Evolutionary conservation across 2,113 vertebrate species (phyloP).

Genomic region (Entomyzon cyanotis): DNA sequence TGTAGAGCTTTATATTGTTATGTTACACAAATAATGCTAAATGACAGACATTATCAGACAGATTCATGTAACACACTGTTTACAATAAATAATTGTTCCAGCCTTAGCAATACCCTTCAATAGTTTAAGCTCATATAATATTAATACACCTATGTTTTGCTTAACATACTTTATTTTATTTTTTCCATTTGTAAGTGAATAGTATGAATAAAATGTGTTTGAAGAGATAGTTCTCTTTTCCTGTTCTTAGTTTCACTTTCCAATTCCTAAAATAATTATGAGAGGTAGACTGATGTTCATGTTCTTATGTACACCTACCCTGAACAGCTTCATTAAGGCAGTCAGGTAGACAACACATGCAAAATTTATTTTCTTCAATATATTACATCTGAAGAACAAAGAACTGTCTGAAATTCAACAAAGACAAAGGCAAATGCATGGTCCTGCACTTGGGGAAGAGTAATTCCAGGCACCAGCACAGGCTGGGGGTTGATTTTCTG

Average conservation of each 20-base stretch:
- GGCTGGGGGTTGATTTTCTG: not conserved
- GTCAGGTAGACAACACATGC: fast-evolving
- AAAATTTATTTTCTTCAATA: not conserved
- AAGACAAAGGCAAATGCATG: not conserved
- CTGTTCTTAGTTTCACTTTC: not conserved
- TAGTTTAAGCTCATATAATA: not conserved
- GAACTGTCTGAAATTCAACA: not conserved
- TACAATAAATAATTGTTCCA: not conserved
- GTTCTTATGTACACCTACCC: not conserved
- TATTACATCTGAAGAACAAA: not conserved
- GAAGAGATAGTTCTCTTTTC: not conserved
- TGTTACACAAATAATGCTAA: not conserved
- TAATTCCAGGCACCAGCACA: not conserved
- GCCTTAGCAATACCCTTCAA: not conserved
- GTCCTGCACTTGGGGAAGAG: not conserved
- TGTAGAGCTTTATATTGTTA: not conserved
- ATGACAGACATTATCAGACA: not conserved
- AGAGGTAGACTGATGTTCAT: fast-evolving
- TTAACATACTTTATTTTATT: not conserved
- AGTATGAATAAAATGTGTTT: not conserved
- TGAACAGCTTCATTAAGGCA: not conserved
- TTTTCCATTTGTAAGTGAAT: not conserved
- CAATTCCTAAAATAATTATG: not conserved
- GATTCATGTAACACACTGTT: not conserved
- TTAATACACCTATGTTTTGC: not conserved